Evolutionary conservation across 2,113 vertebrate species (phyloP).

Genomic region (Colossoma macropomum): DNA sequence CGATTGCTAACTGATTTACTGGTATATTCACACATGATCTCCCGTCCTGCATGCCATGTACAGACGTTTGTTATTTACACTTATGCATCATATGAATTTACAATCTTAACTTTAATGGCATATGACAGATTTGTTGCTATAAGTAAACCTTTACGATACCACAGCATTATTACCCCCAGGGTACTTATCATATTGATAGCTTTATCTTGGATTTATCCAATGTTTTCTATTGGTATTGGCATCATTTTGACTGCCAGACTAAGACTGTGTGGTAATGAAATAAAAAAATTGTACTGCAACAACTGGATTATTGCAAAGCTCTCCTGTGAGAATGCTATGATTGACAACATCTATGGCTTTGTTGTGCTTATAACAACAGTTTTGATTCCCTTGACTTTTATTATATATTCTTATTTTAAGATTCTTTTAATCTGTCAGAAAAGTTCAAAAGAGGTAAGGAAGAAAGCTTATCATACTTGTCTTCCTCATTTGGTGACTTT

Average conservation of each 20-base stretch:
- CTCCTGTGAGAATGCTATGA: constrained; percentile 52
- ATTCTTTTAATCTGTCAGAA: constrained; percentile 51
- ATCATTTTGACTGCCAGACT: constrained; percentile 57
- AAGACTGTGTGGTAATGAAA: constrained; percentile 66
- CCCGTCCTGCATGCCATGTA: constrained; percentile 62
- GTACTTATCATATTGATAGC: constrained; percentile 36
- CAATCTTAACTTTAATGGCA: constrained; percentile 75
- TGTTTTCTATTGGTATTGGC: constrained; percentile 56
- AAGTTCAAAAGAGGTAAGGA: constrained; percentile 48
- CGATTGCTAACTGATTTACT: constrained; percentile 71
- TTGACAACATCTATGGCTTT: constrained; percentile 4
- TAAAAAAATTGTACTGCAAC: constrained; percentile 71
- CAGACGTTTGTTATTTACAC: constrained; percentile 75
- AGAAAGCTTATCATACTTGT: constrained; percentile 54
- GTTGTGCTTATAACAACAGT: constrained; percentile 34
- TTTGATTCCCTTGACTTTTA: constrained; percentile 52
- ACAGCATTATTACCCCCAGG: constrained; percentile 67
- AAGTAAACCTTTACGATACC: constrained; percentile 74
- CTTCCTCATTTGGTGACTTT: constrained; percentile 53
- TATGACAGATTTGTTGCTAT: constrained; percentile 77
- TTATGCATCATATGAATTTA: constrained; percentile 74
- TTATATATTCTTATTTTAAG: constrained; percentile 53
- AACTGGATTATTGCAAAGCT: constrained; percentile 72
- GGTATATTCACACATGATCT: constrained; percentile 66
- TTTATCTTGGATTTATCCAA: constrained; percentile 53